Evolutionary conservation across 2,888 invertebrate species (phyloP).

Genomic region (Apotomis turbidana): DNA sequence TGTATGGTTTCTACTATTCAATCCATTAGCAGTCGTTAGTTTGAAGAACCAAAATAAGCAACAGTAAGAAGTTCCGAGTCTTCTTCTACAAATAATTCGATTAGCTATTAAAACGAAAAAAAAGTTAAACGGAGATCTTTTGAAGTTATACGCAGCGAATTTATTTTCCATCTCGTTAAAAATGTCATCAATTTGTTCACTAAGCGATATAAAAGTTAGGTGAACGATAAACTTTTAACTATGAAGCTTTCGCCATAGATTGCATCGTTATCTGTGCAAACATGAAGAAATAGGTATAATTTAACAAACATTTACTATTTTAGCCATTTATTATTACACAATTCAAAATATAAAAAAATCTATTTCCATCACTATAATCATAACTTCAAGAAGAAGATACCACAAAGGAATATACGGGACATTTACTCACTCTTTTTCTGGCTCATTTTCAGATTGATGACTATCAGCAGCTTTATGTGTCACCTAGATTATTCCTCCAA

Average conservation of each 20-base stretch:
- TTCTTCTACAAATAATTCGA: constrained; percentile 1
- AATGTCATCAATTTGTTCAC: constrained; percentile 36
- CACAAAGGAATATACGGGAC: too few species aligned
- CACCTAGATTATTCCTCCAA: too few species aligned
- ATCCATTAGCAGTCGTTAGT: not conserved
- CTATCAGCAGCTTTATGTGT: too few species aligned
- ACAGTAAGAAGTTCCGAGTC: not conserved
- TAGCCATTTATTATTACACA: too few species aligned
- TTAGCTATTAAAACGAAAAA: constrained; percentile 19
- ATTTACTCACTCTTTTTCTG: too few species aligned
- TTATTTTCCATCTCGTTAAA: constrained; percentile 28
- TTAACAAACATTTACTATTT: too few species aligned
- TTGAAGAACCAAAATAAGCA: not conserved
- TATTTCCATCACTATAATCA: too few species aligned
- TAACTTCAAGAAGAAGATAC: too few species aligned
- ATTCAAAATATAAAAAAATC: too few species aligned
- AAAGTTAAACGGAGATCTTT: constrained; percentile 15
- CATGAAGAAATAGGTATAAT: not conserved
- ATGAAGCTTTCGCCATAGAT: constrained; percentile 2
- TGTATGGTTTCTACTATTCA: too few species aligned
- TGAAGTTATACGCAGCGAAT: constrained; percentile 23
- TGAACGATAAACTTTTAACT: constrained; percentile 32
- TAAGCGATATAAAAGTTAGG: constrained; percentile 28
- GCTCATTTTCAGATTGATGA: too few species aligned
- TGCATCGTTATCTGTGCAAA: constrained; percentile 17